These are phyloP conservation scores for Gulo gulo DNA, from an alignment of 2,113 vertebrate genomes.

Conservation along the genomic window DNA sequence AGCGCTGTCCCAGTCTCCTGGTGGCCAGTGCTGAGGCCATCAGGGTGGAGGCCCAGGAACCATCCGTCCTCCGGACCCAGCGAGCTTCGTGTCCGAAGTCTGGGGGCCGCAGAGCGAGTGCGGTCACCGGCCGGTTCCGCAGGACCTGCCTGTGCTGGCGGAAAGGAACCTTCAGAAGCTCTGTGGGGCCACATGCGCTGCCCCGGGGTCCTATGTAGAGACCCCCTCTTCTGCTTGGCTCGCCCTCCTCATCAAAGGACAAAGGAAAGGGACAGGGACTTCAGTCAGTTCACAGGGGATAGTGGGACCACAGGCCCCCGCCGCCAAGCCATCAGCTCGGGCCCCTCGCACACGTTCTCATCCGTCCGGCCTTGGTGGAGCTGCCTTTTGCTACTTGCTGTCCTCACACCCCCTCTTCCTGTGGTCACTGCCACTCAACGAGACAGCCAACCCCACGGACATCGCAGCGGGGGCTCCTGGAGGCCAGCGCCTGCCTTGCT, in stretches of 20 bases:
- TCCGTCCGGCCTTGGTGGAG: fast-evolving
- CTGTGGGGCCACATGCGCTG: fast-evolving
- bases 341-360: fast-evolving
- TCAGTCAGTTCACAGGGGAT: fast-evolving
- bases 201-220: background rate
- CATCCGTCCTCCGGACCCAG: fast-evolving
- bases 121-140: background rate
- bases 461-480: fast-evolving
- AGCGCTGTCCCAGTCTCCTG: background rate
- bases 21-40: fast-evolving
- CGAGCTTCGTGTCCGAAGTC: fast-evolving
- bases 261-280: background rate
- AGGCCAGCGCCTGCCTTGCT: background rate
- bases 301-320: background rate
- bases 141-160: background rate
- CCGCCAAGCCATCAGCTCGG: background rate
- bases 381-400: fast-evolving
- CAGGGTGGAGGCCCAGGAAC: background rate
- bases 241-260: background rate
- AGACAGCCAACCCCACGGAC: background rate
- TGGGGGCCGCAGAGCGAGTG: background rate
- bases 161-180: background rate
- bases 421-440: background rate
- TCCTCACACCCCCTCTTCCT: background rate
- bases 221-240: background rate